Evolutionary conservation across 2,113 vertebrate genomes (phyloP).

Genomic region (Psettodes erumei): DNA sequence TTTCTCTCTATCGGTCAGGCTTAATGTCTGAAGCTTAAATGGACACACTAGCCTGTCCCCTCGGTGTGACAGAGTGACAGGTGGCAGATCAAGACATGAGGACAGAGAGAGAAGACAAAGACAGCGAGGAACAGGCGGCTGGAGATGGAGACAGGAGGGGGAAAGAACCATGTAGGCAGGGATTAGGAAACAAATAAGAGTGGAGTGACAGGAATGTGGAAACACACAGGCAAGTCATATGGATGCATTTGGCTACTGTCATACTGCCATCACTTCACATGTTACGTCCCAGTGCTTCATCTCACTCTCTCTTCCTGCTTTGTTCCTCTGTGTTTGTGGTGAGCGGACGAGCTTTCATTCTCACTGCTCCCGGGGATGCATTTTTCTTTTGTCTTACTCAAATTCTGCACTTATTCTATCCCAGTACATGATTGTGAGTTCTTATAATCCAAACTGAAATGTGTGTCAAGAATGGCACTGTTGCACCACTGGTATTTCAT

Average conservation of each 20-base stretch:
- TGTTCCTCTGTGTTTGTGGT: constrained; percentile 6
- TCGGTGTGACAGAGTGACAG: constrained; percentile 77
- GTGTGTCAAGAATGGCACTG: constrained; percentile 6
- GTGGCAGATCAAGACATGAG: constrained; percentile 74
- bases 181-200: constrained; percentile 77
- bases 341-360: not conserved
- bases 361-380: not conserved
- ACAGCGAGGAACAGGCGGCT: constrained; percentile 60
- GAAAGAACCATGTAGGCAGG: constrained; percentile 62
- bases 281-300: constrained; percentile 1
- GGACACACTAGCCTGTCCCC: constrained; percentile 66
- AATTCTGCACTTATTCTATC: not conserved
- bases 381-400: not conserved
- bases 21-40: constrained; percentile 74
- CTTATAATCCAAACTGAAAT: constrained; percentile 15
- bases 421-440: not conserved
- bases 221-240: constrained; percentile 55
- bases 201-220: constrained; percentile 75
- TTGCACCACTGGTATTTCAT: constrained; percentile 23
- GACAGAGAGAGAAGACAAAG: constrained; percentile 72
- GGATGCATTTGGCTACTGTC: constrained; percentile 57
- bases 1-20: constrained; percentile 66
- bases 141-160: constrained; percentile 50
- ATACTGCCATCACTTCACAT: constrained; percentile 6
- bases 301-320: not conserved